Conservation (phyloP, 2,888 invertebrate species). For the Catocala nupta region DNA sequence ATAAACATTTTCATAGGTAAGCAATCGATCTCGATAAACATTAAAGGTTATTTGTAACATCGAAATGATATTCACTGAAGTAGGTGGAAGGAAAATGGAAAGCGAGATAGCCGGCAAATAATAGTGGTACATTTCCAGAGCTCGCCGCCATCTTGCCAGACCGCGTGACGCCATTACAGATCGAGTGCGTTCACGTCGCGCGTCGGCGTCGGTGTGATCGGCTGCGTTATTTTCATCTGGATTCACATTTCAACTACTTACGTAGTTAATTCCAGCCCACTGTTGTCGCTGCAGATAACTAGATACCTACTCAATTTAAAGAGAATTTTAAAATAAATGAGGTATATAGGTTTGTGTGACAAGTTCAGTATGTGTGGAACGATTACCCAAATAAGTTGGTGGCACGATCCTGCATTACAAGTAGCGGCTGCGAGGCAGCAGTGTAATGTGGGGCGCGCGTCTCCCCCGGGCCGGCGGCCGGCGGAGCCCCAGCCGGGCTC, state of each 20-base stretch:
- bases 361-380: slow-evolving; percentile 39
- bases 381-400: slow-evolving; percentile 57
- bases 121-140: slow-evolving; percentile 68
- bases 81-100: slow-evolving; percentile 60
- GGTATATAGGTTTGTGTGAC: slow-evolving; percentile 25
- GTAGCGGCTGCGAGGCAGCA: slow-evolving; percentile 44
- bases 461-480: slow-evolving; percentile 23
- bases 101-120: slow-evolving; percentile 67
- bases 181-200: slow-evolving; percentile 69
- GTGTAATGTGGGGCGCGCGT: slow-evolving; percentile 45
- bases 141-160: slow-evolving; percentile 81
- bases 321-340: too few species aligned
- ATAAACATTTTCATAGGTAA: slow-evolving; percentile 13
- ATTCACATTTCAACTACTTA: slow-evolving; percentile 42
- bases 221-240: slow-evolving; percentile 59
- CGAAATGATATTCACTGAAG: slow-evolving; percentile 50
- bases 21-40: too few species aligned
- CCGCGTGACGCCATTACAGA: slow-evolving; percentile 85
- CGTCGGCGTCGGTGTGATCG: slow-evolving; percentile 41
- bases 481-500: slow-evolving; percentile 30
- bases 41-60: slow-evolving; percentile 17
- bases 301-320: not conserved
- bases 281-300: slow-evolving; percentile 3
- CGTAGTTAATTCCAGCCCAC: slow-evolving; percentile 32
- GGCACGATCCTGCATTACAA: slow-evolving; percentile 58